Evolutionary conservation across 2,797 vertebrate species (phyloP), one percentile per base, ranked within the genome.

Genomic region (Microctenopoma steveboyesi): DNA sequence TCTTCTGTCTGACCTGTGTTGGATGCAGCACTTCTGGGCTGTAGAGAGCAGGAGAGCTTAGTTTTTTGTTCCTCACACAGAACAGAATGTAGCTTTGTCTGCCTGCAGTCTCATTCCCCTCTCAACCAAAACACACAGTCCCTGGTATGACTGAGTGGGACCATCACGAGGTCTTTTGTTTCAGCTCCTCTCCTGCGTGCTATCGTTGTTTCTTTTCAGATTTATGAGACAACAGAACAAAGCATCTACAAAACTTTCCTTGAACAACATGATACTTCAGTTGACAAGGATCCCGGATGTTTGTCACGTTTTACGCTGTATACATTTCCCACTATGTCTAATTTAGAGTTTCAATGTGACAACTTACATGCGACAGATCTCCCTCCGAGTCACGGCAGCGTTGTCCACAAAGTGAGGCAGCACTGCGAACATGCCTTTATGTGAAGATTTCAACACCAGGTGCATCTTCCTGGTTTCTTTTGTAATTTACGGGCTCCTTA

Each of bases 301-400:
- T 15, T 37, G n/a, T 18, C 30, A 45, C 3, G 0, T 30, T 39
- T 18, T 5, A 3, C 4, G 13, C 45, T 40, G 46, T 15, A 35
- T 35, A 28, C 8, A 55, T 35, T 9, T 56, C 10, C 50, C 35
- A 65, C 35, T 47, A 62, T n/a, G 15, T 35, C 42, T 12, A 14
- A 14, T 16, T 3, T 40, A 8, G 5, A 25, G 15, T 53, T 16
- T 46, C n/a, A 1, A 22, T 33, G 28, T 22, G 60, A 56, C 18
- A 52, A 92, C 93, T 94, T 88, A 95, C 93, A 95, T 91, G 74
- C 89, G 90, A 73, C 83, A 93, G 85, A 94, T 92, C 79, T 93
- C 92, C 53, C 76, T 91, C 82, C 83, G 90, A 63, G 92, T 92
- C 78, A 91, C 72, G 54, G 88, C 81, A 11, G 91, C 89, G 33